Percentiles rank a stretch among this genome's conserved stretches.
These are phyloP conservation scores for Parapsyche elsis DNA, from an alignment of 1,140 invertebrate species.

Conservation along the genomic window DNA sequence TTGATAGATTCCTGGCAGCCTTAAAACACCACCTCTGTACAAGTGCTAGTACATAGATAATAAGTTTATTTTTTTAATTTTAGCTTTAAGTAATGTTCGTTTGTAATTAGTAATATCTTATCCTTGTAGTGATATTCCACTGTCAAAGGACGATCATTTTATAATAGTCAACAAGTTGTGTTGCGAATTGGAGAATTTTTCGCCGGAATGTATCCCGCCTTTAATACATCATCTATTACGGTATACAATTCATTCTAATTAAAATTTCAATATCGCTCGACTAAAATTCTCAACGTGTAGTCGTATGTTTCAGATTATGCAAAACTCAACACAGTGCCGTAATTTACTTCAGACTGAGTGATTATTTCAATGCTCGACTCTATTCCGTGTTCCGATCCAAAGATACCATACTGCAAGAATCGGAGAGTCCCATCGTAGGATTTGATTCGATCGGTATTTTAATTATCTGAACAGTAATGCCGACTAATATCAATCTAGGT, in stretches of 20 bases:
- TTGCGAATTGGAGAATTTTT: constrained; percentile 59
- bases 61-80: too few relatives aligned
- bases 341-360: constrained; percentile 59
- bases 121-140: constrained; percentile 47
- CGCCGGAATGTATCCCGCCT: constrained; percentile 60
- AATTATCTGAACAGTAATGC: neutral
- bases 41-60: too few relatives aligned
- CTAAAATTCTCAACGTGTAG: too few relatives aligned
- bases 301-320: constrained; percentile 57
- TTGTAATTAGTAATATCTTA: too few relatives aligned
- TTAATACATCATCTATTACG: constrained; percentile 61
- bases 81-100: too few relatives aligned
- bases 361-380: constrained; percentile 59
- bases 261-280: too few relatives aligned
- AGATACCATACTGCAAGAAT: constrained; percentile 41
- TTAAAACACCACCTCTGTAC: too few relatives aligned
- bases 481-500: too few relatives aligned
- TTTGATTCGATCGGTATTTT: constrained; percentile 58
- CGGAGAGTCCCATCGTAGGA: constrained; percentile 50
- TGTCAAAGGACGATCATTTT: constrained; percentile 61
- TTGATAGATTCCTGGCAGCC: too few relatives aligned
- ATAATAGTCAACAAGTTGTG: constrained; percentile 60
- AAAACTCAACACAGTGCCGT: constrained; percentile 58
- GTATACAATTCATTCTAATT: constrained; percentile 39
- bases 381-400: constrained; percentile 53